Evolutionary conservation across 2,113 vertebrate species (phyloP), one percentile per base, ranked within the genome.

Genomic region (Myxocyprinus asiaticus): DNA sequence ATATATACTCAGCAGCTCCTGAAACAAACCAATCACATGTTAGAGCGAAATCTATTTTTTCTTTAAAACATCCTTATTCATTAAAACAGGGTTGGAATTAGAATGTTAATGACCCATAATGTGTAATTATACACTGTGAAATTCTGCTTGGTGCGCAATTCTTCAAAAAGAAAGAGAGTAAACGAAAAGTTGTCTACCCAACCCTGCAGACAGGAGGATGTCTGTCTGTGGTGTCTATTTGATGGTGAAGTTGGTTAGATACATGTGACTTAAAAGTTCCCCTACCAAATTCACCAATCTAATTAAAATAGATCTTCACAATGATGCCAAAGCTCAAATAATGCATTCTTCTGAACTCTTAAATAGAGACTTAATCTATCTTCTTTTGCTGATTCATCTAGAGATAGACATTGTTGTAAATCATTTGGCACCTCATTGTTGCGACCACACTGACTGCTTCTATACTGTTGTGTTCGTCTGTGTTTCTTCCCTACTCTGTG

Each of bases 41-140:
- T 53, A 67, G 85, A 64, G 78, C 62, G 67, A 83, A 86, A 82
- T 65, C 74, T 65, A 76, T 76, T 76, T 75, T 76, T 66, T 65
- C 48, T 65, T 76, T 58, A 62, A 65, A 76, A 51, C 84, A 72
- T 80, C 83, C 86, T 85, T 80, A 88, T 85, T 33, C 22, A 33
- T 33, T 33, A 33, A 89, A 86, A 64, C 22, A 17, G 67, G 84
- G 65, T 83, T 79, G 78, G 77, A 80, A 79, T 86, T 85, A 74
- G 43, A 81, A 79, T 80, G 77, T 84, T 85, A 86, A 87, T 85
- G 83, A 82, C 82, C 81, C 83, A 85, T 92, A 89, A 89, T 79
- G 75, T 79, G 78, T 91, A 92, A 93, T 92, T 91, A 91, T 83
- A 91, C 10, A 58, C 68, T 88, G 42, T 42, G 61, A 53, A 87